Evolutionary conservation across 2,888 invertebrate species (phyloP), one percentile per base, ranked within the genome.

Genomic region (Tethea ocularis): DNA sequence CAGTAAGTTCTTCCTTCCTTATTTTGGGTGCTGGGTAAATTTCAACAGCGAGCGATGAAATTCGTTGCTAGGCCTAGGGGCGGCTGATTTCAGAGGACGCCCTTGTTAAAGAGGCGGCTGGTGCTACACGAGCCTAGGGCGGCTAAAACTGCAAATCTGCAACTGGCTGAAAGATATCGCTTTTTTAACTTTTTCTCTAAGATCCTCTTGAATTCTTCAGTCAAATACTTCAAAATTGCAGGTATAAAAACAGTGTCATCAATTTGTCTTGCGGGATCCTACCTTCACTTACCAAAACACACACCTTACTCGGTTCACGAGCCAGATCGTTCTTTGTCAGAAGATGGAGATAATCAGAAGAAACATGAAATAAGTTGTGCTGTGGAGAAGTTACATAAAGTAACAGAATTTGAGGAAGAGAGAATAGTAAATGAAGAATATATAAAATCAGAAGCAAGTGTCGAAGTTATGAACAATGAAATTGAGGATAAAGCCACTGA

Each of bases 261-360:
- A 0, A 69, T 72, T 0, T 82, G 86, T 0, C 74, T 87, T 0
- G 84, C 86, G 0, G 87, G 88, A 0, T 88, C 88, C 0, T 74
- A 70, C 23, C 17, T 82, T 2, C 23, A 57, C 1, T 63, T 86
- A 0, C 81, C 86, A 0, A 62, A 61, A 29, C 66, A 68, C 57
- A 66, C 60, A 13, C 84, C 86, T 0, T 86, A 87, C 56, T 79
- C 77, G 0, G 72, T 59, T 5, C 75, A 78, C 15, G 67, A 73
- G 0, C 6, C 20, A 8, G 46, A 26, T 8, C 62, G 66, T 1
- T 52, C 22, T 15, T 57, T 69, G 5, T 60, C 63, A 11, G 61
- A 73, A 11, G 15, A 68, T 0, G 71, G 74, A 10, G 78, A 81
- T 33, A 57, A 46, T 0, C 51, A 78, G 46, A 78, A 56, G 20